phyloP scores from a whole-genome alignment of 2,797 vertebrate genomes.

The Pyrocephalus nanus region DNA sequence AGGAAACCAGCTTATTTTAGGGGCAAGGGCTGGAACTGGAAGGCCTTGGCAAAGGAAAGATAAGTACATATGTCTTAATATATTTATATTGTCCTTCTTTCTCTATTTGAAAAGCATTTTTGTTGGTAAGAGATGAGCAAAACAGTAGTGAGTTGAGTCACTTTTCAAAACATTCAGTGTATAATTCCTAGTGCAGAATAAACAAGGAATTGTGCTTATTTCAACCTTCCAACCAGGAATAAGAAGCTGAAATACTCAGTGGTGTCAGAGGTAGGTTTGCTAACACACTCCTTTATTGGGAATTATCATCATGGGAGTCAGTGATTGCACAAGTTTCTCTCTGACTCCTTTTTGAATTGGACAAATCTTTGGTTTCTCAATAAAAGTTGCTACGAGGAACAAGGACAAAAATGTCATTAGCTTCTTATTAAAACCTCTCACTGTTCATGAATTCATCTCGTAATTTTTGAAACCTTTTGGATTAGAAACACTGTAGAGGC shows the following conservation, averaged over 20 bases:
- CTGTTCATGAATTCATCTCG: not conserved
- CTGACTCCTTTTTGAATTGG: not conserved
- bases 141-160: not conserved
- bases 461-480: not conserved
- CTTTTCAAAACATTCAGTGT: not conserved
- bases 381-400: not conserved
- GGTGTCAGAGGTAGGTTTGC: not conserved
- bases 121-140: not conserved
- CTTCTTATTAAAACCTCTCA: not conserved
- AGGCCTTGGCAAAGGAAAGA: fast-evolving
- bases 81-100: not conserved
- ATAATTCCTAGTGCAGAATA: not conserved
- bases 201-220: not conserved
- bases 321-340: not conserved
- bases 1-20: fast-evolving
- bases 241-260: not conserved
- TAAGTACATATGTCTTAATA: fast-evolving
- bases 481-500: not conserved
- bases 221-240: not conserved
- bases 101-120: not conserved
- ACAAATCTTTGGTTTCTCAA: not conserved
- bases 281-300: fast-evolving
- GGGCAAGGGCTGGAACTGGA: not conserved
- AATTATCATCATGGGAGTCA: not conserved
- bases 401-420: not conserved